A percentile compares a stretch with the other conserved stretches of the same genome.
Evolutionary conservation across 1,140 invertebrate genomes (phyloP).

Genomic region (Diploscapter pachys): DNA sequence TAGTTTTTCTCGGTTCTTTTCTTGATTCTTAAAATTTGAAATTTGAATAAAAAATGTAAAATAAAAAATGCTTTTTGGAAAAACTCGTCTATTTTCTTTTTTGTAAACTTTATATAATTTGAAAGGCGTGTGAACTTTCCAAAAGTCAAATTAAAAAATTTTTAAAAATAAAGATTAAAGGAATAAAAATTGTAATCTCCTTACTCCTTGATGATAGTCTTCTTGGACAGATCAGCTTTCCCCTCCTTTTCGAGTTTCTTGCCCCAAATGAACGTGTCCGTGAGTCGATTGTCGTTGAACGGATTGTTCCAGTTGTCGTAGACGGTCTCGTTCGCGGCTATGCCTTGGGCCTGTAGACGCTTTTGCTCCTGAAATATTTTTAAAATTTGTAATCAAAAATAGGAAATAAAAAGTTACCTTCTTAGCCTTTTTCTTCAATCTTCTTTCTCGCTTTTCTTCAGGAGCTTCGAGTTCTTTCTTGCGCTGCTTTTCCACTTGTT

Average conservation of each 20-base stretch:
- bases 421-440: conserved; percentile 81
- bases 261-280: conserved; percentile 89
- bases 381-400: conserved; percentile 91
- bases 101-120: background rate
- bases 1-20: conserved; percentile 46
- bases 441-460: conserved; percentile 82
- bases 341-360: conserved; percentile 17
- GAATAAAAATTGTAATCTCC: conserved; percentile 28
- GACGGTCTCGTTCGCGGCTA: conserved; percentile 29
- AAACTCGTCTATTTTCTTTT: too few species aligned
- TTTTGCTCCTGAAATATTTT: conserved; percentile 66
- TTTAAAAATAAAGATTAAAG: too few species aligned
- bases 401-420: conserved; percentile 84
- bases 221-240: conserved; percentile 72
- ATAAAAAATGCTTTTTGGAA: too few species aligned
- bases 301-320: conserved; percentile 98
- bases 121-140: conserved; percentile 77
- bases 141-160: conserved; percentile 62
- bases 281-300: conserved; percentile 89
- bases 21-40: conserved; percentile 40
- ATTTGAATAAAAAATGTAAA: background rate
- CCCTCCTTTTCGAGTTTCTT: conserved; percentile 96
- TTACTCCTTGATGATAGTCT: conserved; percentile 80
- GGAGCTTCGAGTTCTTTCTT: conserved; percentile 86
- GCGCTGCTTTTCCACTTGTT: conserved; percentile 73